Evolutionary conservation across 2,113 vertebrate species (phyloP), one percentile per base, ranked within the genome.

Genomic region (Aplodontia rufa): DNA sequence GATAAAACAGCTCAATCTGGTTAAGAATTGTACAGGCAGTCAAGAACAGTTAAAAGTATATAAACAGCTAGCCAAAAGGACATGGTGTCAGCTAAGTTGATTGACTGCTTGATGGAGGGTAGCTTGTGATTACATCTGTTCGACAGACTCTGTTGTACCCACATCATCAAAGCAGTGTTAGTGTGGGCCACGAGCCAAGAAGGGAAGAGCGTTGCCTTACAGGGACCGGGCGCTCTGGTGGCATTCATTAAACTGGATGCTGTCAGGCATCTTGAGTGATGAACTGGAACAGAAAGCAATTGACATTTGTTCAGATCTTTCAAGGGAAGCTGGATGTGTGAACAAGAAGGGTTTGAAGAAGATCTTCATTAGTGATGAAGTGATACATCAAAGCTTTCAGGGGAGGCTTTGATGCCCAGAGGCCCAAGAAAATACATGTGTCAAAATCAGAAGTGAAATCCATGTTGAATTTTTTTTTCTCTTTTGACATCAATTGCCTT

Each of bases 281-380:
- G 91, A 94, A 80, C 82, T 93, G 51, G 69, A 96, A 94, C 74
- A 96, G 86, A 88, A 93, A 96, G 96, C 94, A 89, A 94, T 49
- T 95, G 97, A 91, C 96, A 93, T 96, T 93, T 91, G 93, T 83
- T 97, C 95, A 69, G 68, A 93, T 86, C 93, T 88, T 96, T 91
- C 91, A 85, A 78, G 79, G 68, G 86, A 60, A 87, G 86, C 71
- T 24, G 55, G 85, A 80, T 79, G 51, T 83, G 89, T 62, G 91
- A 96, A 93, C 68, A 71, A 89, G 97, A 64, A 66, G 91, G 82
- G 75, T 80, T 62, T 86, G 89, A 97, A 88, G 68, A 47, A 95
- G 91, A 75, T 96, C 97, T 97, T 96, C 94, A 94, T 97, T 93
- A 97, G 89, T 66, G 79, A 64, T 81, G 86, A 97, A 94, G 80